phyloP scores from a whole-genome alignment of 2,888 invertebrate species.

The Plebejus argus region DNA sequence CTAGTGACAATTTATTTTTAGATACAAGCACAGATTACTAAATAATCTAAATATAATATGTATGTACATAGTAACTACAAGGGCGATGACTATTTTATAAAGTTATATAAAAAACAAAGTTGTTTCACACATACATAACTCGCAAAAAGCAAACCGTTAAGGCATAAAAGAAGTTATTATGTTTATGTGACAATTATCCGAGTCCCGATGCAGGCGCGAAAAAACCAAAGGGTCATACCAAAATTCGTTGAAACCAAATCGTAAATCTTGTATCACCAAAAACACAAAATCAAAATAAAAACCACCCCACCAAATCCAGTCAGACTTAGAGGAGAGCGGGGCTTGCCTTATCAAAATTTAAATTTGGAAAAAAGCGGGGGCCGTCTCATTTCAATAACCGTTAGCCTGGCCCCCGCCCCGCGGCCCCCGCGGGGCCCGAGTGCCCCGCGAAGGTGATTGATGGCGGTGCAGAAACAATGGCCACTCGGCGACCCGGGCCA shows the following conservation, averaged over 20 bases:
- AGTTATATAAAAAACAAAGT: neutral
- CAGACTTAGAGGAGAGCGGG: slow-evolving; percentile 75
- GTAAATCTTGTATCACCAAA: slow-evolving; percentile 52
- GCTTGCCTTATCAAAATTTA: slow-evolving; percentile 81
- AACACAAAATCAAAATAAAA: slow-evolving; percentile 67
- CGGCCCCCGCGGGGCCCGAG: slow-evolving; percentile 41
- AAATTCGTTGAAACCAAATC: slow-evolving; percentile 43
- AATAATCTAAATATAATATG: too few relatives aligned
- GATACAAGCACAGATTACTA: neutral
- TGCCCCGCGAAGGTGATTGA: slow-evolving; percentile 70
- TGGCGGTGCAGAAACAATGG: slow-evolving; percentile 77
- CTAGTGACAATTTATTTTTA: neutral
- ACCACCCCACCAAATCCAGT: slow-evolving; percentile 59
- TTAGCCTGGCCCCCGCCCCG: slow-evolving; percentile 59
- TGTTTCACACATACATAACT: neutral
- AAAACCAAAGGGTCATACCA: slow-evolving; percentile 38
- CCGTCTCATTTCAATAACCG: slow-evolving; percentile 81
- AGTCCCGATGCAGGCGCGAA: slow-evolving; percentile 39
- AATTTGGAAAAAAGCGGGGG: slow-evolving; percentile 79
- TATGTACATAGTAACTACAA: neutral
- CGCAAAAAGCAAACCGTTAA: slow-evolving; percentile 7
- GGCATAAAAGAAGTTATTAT: neutral
- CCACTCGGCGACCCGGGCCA: slow-evolving; percentile 64
- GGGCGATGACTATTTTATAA: neutral
- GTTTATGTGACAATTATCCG: slow-evolving; percentile 29